These are phyloP conservation scores for Aptenodytes patagonicus DNA, from an alignment of 2,113 vertebrate genomes.

Conservation along the genomic window DNA sequence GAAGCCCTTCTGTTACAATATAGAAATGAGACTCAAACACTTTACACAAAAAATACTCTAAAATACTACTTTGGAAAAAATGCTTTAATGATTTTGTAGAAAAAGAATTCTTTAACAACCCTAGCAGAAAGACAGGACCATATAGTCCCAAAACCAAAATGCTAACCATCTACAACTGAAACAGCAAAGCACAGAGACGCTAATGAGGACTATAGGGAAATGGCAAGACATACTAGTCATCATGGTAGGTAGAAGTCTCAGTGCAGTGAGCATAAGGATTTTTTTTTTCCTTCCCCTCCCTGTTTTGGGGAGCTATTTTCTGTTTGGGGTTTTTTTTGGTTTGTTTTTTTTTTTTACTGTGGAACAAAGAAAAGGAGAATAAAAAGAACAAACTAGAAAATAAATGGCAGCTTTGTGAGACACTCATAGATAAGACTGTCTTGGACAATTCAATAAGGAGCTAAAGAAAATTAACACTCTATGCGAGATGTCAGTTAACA, in stretches of 20 bases:
- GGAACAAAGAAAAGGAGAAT: background rate
- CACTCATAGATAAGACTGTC: background rate
- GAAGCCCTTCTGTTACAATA: background rate
- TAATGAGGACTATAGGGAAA: background rate
- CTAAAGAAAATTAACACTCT: background rate
- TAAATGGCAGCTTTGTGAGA: background rate
- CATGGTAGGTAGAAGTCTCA: background rate
- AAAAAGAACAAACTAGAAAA: background rate
- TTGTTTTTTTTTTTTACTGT: background rate
- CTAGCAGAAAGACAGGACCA: background rate
- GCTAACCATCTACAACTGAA: background rate
- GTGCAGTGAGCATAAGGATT: background rate
- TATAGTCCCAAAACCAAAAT: background rate
- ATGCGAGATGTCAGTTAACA: background rate
- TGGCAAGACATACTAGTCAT: background rate
- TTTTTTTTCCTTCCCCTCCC: fast-evolving
- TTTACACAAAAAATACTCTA: background rate
- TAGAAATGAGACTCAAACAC: background rate
- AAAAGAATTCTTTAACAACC: background rate
- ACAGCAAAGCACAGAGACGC: background rate
- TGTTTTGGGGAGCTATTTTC: background rate
- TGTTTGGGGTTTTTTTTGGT: background rate
- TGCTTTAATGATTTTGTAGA: background rate
- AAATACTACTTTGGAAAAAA: background rate
- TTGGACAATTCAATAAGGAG: background rate